Base-by-base conservation (phyloP, 92 coral and sea anemone genomes). In the Zoanthus sansibaricus region DNA sequence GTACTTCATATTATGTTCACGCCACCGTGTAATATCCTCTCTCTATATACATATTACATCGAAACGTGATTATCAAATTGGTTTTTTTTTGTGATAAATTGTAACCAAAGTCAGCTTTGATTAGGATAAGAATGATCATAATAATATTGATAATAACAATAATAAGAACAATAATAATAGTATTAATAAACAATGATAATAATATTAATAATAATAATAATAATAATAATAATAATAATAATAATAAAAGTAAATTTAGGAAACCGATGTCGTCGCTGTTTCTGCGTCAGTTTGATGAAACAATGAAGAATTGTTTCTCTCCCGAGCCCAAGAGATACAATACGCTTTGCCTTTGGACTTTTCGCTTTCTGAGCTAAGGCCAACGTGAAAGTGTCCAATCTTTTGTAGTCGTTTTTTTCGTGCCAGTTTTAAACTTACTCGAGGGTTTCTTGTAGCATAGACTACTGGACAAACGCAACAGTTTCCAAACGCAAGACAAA, bases 371-470 rank as follows among this genome's bases (percentile, higher is more conserved):
- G 84, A 76, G 61, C 71, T 82, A 30, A 66, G 18, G 12, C 5
- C 9, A n/a, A 55, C 52, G 68, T 31, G 31, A 86, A 93, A 84
- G 3, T 85, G 93, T 52, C 83, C 91, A 79, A 82, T 61, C 37
- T 62, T 92, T 33, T 84, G 61, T 49, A 66, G 42, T 46, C 91
- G 84, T 73, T 66, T 94, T 6, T 80, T 87, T 21, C 92, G 86
- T 2, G 93, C 58, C 25, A 93, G 51, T 11, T 93, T 86, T 9
- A 91, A 79, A 73, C 93, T 95, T 14, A 95, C 78, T 6, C 98
- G 90, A 15, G 96, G 94, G 49, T 93, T 95, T 79, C 98, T 77
- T 2, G 91, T 52, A 13, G 94, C 88, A 54, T 93, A 95, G 45
- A 93, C 72, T 37, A 95, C 17, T 0, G 98, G 94, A 16, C 94